Base-by-base conservation (phyloP, 2,113 vertebrate species). In the Neodontobutis hainanensis region DNA sequence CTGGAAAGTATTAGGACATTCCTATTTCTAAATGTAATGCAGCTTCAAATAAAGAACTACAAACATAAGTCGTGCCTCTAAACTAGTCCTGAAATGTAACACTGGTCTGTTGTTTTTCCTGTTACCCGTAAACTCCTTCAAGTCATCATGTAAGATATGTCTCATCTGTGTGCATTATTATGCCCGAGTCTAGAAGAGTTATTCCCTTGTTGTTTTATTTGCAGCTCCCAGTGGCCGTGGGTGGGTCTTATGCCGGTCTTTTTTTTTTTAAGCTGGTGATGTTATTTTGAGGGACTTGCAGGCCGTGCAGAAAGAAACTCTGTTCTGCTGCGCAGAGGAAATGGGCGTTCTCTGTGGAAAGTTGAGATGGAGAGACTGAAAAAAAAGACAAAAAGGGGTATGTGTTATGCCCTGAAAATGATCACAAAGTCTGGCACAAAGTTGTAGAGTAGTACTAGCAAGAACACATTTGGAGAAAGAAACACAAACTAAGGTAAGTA, bases 301-400 rank as follows among this genome's bases (percentile, higher is more conserved):
- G n/a, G n/a, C n/a, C n/a, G 62, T 75, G 82, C 63, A 83, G 66
- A 85, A 87, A 65, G 78, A 80, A 81, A 72, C 88, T 81, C 85
- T 90, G 85, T 90, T 85, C 71, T 67, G 38, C 71, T 67, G 38
- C 58, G 0, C 48, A 81, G 75, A 92, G 92, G 90, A 93, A 92
- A 92, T 91, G 81, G 90, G 88, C 81, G 87, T 88, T 68, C 47
- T 62, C 67, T 77, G 71, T 79, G 74, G 87, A 87, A 87, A 87
- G 58, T 86, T 82, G 81, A 82, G 75, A 86, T 80, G 76, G 70
- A 85, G 76, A 63, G 73, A 63, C 50, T 56, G 40, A 72, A 77
- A 75, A 88, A 86, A 78, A 46, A 65, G 65, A 61, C 46, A 87
- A 86, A 78, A 52, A 66, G 65, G 61, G 45, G 75, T 48, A 83